Evolutionary conservation across 2,113 vertebrate species (phyloP), one percentile per base, ranked within the genome.

Genomic region (Bujurquina vittata): DNA sequence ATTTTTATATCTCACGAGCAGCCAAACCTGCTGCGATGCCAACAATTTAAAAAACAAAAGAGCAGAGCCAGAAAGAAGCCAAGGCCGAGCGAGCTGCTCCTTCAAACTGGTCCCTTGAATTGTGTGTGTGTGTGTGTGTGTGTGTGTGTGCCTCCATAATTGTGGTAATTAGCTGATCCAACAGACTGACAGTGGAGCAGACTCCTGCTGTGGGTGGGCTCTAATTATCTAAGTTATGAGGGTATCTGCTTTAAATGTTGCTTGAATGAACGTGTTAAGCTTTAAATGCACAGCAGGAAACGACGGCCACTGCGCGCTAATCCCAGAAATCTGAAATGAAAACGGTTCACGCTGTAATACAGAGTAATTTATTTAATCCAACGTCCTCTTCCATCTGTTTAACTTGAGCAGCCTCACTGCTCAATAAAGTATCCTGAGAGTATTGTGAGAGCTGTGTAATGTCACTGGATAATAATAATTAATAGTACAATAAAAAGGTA

Each of bases 91-190:
- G 10, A 75, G 61, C 59, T 23, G 2, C 40, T 56, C 69, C 54
- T 60, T 83, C 56, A 84, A 80, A 75, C 61, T 17, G 0, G 49
- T 81, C 76, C 85, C 80, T 74, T 14, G 65, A 43, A 87, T 49
- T 23, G 14, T 35, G 35, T 35, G 7, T 35, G 35, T 33, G 31
- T 33, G 31, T 33, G 31, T 33, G 31, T 33, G 5, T 6, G 31
- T 4, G 22, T 40, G 72, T 29, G 62, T 60, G 59, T 8, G 69
- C 23, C 26, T 35, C 29, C 10, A 10, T 65, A 61, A 84, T 62
- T 23, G 80, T 52, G 78, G 62, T 88, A 93, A 95, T 93, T 94
- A 92, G 63, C 88, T 90, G 89, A 93, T 93, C 88, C 91, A 92
- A 94, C 89, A 91, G 74, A 93, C 26, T 88, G 79, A 88, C 76